phyloP scores from a whole-genome alignment of 2,113 vertebrate genomes.

The mouse (Mus musculus) region DNA sequence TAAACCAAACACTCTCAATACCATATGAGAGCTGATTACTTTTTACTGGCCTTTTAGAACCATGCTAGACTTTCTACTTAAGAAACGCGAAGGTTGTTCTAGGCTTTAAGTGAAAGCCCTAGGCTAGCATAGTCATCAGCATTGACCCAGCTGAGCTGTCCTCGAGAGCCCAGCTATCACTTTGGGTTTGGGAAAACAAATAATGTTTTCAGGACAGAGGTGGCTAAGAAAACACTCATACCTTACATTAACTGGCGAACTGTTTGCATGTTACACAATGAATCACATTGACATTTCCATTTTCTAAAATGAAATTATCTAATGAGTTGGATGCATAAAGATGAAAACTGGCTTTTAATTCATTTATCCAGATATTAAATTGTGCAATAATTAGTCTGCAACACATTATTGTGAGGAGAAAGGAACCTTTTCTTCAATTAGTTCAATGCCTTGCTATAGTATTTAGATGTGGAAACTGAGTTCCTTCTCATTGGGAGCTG shows the following conservation, averaged over 20 bases:
- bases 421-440: constrained; percentile 56
- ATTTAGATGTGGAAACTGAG: constrained; percentile 53
- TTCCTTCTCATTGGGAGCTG: constrained; percentile 48
- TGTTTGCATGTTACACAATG: constrained; percentile 52
- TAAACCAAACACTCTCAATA: background rate
- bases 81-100: background rate
- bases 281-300: constrained; percentile 67
- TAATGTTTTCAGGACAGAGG: constrained; percentile 47
- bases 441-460: constrained; percentile 58
- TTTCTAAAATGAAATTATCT: constrained; percentile 68
- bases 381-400: constrained; percentile 56
- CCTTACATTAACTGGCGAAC: constrained; percentile 17
- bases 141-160: background rate
- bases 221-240: background rate
- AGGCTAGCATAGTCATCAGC: background rate
- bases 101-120: background rate
- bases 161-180: constrained; percentile 14
- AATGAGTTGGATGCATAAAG: constrained; percentile 68
- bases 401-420: constrained; percentile 63
- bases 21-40: background rate
- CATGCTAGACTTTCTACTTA: constrained; percentile 55
- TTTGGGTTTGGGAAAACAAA: constrained; percentile 6
- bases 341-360: constrained; percentile 69
- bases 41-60: background rate
- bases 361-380: constrained; percentile 72